These are phyloP conservation scores for Thunnus albacares DNA, from an alignment of 2,797 vertebrate genomes.

Conservation along the genomic window DNA sequence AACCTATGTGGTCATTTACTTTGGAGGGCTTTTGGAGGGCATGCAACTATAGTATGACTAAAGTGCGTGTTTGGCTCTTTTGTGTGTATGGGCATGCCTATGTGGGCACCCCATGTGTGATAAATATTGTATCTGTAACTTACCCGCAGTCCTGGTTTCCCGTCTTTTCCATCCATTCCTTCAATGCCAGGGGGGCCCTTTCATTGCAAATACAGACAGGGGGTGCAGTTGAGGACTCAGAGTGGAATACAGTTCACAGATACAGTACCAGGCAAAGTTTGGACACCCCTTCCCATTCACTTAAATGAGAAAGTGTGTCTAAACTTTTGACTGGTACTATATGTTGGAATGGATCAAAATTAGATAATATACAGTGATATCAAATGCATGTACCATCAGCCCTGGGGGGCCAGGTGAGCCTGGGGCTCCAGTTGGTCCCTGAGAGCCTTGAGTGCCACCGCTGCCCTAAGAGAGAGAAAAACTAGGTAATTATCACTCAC, in stretches of 20 bases:
- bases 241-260: background rate
- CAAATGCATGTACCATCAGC: conserved; percentile 85
- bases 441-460: conserved; percentile 88
- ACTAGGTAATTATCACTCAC: background rate
- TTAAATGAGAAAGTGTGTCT: no score
- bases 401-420: conserved; percentile 91
- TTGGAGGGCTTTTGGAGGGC: no score
- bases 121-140: conserved; percentile 43
- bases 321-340: background rate
- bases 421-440: conserved; percentile 89
- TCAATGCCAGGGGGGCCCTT: conserved; percentile 94
- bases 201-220: conserved; percentile 25
- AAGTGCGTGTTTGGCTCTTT: background rate
- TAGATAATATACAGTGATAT: background rate
- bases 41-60: no score
- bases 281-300: no score
- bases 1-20: no score
- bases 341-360: conserved; percentile 5
- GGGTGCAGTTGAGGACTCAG: background rate
- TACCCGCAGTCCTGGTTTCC: conserved; percentile 93
- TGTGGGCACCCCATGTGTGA: background rate
- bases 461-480: conserved; percentile 82
- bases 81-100: conserved; percentile 6
- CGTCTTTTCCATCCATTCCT: conserved; percentile 94
- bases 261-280: no score